phyloP scores from a whole-genome alignment of 2,797 vertebrate species.

The Enteromius treurensis region DNA sequence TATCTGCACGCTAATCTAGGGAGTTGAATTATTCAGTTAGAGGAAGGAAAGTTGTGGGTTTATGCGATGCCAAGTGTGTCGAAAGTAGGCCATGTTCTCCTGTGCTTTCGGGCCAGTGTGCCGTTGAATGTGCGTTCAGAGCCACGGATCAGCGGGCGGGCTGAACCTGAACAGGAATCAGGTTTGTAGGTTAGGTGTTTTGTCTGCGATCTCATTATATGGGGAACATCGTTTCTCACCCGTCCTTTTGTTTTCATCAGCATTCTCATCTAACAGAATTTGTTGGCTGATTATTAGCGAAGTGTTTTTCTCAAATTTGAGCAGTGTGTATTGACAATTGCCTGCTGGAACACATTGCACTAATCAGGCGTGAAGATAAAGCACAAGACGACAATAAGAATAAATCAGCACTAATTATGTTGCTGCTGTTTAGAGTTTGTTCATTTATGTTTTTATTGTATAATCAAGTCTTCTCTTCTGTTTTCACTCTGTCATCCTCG shows the following conservation, averaged over 20 bases:
- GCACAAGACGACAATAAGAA: neutral
- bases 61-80: slow-evolving; percentile 12
- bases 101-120: neutral
- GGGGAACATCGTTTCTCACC: neutral
- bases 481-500: neutral
- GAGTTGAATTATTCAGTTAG: slow-evolving; percentile 19
- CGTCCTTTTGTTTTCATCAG: neutral
- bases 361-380: slow-evolving; percentile 27
- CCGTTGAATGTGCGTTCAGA: neutral
- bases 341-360: neutral
- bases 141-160: neutral
- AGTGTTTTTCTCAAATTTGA: neutral
- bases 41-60: slow-evolving; percentile 10
- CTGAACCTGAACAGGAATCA: slow-evolving; percentile 28
- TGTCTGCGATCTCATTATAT: neutral
- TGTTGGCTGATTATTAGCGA: slow-evolving; percentile 6
- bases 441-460: neutral
- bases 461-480: slow-evolving; percentile 3
- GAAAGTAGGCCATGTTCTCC: slow-evolving; percentile 28
- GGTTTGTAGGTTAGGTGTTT: slow-evolving; percentile 34
- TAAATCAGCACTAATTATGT: slow-evolving; percentile 8
- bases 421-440: slow-evolving; percentile 9
- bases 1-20: slow-evolving; percentile 13
- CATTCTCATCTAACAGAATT: neutral
- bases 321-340: neutral